Evolutionary conservation across 2,113 vertebrate genomes (phyloP), one percentile per base, ranked within the genome.

Genomic region (Ardeotis arabs): DNA sequence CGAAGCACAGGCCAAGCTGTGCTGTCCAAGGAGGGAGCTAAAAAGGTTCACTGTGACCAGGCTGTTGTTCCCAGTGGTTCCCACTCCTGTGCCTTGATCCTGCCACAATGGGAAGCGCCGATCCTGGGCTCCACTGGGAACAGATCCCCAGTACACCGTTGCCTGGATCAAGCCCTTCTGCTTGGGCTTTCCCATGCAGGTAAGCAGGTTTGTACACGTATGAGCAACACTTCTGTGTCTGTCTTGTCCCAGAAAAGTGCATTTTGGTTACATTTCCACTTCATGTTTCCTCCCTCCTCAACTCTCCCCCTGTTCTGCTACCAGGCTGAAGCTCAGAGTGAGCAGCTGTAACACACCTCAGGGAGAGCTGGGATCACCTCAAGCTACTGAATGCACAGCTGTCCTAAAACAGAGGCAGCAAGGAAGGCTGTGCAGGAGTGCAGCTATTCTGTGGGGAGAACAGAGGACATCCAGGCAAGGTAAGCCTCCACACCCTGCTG

Each of bases 121-220:
- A 27, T 7, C 29, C 79, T 33, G 39, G 8, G 14, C 14, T 47
- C 28, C 44, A 7, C 73, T 55, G 23, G 78, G 68, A 76, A 33
- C n/a, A 31, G 9, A 29, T 4, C 13, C 41, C 39, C 25, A 4
- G 1, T 25, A 22, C 29, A 9, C 13, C 2, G 0, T 35, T 50
- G 18, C 22, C 28, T 14, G 12, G 14, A 47, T 7, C 58, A 59
- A 52, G 33, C 23, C 15, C 27, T 58, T 59, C 58, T 62, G 29
- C 47, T 7, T 9, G 44, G 52, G 47, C n/a, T 64, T 49, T 21
- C 10, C 39, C 64, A 23, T 12, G 12, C 15, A 8, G 37, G 28
- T 37, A 14, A 68, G 44, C 16, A 33, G 39, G 31, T 77, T 44
- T 88, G 23, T 31, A 69, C 23, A 12, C 0, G 0, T 20, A 49